A percentile compares a stretch with the other conserved stretches of the same genome.
Conservation (phyloP, 2,888 invertebrate species). For the Nomada fabriciana region DNA sequence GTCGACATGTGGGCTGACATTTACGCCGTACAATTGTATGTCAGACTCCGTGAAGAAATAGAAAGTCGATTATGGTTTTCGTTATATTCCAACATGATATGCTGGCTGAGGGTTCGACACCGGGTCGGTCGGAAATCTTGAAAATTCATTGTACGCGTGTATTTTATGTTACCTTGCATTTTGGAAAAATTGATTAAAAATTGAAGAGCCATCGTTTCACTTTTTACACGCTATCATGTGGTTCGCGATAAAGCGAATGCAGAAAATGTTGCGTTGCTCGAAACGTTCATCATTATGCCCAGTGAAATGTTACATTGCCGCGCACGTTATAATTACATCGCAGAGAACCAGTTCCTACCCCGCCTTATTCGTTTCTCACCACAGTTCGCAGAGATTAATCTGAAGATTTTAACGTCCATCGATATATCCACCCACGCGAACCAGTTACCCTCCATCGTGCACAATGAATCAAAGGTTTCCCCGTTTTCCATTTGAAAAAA, state of each 20-base stretch:
- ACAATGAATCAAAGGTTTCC: slow-evolving; percentile 10
- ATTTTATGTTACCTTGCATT: background rate
- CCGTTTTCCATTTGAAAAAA: slow-evolving; percentile 24
- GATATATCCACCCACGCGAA: slow-evolving; percentile 33
- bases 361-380: slow-evolving; percentile 23
- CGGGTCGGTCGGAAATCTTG: background rate
- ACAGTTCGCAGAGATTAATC: slow-evolving; percentile 22
- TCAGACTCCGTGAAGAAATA: slow-evolving; percentile 31
- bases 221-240: background rate
- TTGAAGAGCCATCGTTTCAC: background rate
- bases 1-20: slow-evolving; percentile 50
- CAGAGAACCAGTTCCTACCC: slow-evolving; percentile 40
- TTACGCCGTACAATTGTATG: slow-evolving; percentile 39
- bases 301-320: background rate
- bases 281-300: background rate
- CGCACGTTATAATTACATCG: slow-evolving; percentile 40
- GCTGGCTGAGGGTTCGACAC: background rate
- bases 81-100: background rate
- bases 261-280: background rate
- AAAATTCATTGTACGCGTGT: background rate
- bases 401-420: slow-evolving; percentile 27
- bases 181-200: background rate
- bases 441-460: background rate
- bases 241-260: background rate
- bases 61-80: slow-evolving; percentile 43